A percentile compares a stretch with the other conserved stretches of the same genome.
Evolutionary conservation across 2,113 vertebrate species (phyloP).

Genomic region (Oryzias javanicus): DNA sequence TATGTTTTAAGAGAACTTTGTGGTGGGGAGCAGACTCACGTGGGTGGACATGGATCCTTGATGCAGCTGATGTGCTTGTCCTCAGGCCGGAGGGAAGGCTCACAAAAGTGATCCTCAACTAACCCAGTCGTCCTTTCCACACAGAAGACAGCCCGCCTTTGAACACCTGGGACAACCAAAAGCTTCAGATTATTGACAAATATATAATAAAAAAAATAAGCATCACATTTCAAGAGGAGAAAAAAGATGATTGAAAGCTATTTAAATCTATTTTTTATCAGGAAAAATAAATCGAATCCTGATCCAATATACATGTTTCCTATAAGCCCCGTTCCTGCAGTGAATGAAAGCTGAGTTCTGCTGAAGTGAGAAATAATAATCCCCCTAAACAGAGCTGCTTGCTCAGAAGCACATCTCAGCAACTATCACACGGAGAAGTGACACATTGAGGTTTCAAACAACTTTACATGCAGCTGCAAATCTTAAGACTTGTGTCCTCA

Average conservation of each 20-base stretch:
- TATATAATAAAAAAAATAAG: background rate
- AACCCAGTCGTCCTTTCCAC: slow-evolving; percentile 82
- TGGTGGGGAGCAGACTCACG: slow-evolving; percentile 63
- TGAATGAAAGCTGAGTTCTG: background rate
- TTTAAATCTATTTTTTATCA: no score
- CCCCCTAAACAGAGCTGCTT: background rate
- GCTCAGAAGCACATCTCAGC: background rate
- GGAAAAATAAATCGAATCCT: no score
- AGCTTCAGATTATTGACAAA: background rate
- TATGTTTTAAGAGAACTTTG: no score
- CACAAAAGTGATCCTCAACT: slow-evolving; percentile 84
- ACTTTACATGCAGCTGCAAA: slow-evolving; percentile 8
- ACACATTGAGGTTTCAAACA: slow-evolving; percentile 9
- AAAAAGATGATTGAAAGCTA: no score
- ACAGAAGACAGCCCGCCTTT: slow-evolving; percentile 85
- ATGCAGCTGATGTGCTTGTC: slow-evolving; percentile 82
- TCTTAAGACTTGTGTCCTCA: background rate
- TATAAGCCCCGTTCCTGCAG: no score
- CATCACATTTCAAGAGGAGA: no score
- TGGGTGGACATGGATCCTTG: slow-evolving; percentile 85
- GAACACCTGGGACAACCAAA: slow-evolving; percentile 78
- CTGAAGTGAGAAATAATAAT: background rate
- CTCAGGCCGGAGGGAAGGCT: slow-evolving; percentile 77
- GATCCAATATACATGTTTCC: no score
- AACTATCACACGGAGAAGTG: background rate